A percentile compares a stretch with the other conserved stretches of the same genome.
Conservation (phyloP, 2,113 vertebrate species). For the Psephotus haematonotus region DNA sequence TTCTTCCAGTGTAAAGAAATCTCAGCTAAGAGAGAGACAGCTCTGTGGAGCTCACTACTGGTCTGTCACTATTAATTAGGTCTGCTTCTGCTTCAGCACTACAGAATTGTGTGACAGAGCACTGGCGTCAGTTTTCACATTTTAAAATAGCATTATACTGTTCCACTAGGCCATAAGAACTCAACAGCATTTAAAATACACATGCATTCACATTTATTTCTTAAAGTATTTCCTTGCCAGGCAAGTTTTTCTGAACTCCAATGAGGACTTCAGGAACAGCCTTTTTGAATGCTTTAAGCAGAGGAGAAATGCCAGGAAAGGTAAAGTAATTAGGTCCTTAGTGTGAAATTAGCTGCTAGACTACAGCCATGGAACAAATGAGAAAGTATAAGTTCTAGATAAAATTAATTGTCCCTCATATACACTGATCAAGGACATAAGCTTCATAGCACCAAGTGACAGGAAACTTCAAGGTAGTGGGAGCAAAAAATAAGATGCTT, state of each 20-base stretch:
- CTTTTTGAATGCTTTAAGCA: not conserved
- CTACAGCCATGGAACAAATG: not conserved
- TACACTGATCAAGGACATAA: not conserved
- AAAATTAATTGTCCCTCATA: constrained; percentile 27
- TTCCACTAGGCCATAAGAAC: not conserved
- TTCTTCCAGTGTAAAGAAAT: not conserved
- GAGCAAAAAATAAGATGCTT: not conserved
- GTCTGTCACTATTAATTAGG: not conserved
- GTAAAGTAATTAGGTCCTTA: constrained; percentile 34
- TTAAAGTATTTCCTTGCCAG: not conserved
- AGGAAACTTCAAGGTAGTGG: not conserved
- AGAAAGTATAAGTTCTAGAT: not conserved
- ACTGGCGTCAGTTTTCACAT: not conserved
- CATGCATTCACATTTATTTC: not conserved
- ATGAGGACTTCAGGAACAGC: constrained; percentile 18
- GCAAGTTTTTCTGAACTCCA: not conserved
- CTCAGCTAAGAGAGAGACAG: not conserved
- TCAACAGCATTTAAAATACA: not conserved
- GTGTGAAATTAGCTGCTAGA: constrained; percentile 18
- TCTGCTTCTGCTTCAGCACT: not conserved
- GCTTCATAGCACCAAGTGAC: not conserved
- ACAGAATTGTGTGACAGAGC: not conserved
- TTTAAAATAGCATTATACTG: not conserved
- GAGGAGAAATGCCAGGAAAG: constrained; percentile 19
- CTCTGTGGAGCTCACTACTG: not conserved